Base-by-base conservation (phyloP, 2,888 invertebrate genomes). In the Hirtodrosophila histrioides region DNA sequence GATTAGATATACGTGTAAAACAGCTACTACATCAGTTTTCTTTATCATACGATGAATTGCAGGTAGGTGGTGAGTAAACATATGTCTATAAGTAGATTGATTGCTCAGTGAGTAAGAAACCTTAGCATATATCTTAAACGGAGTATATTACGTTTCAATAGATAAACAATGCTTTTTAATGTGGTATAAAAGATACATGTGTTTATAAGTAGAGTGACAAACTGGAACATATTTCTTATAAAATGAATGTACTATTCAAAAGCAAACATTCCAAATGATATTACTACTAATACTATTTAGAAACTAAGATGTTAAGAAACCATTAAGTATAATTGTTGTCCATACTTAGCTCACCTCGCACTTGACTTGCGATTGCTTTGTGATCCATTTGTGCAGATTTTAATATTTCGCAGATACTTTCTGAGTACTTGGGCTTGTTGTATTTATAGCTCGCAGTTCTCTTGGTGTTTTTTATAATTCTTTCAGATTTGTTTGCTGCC, bases 341-440 rank as follows among this genome's bases (percentile, higher is more conserved):
- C 82, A 70, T 81, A 85, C 86, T 84, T 86, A 74, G 83, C 90
- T 90, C 88, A 90, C 89, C 89, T 88, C 90, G 89, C 87, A 89
- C 84, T 89, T 90, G 78, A 80, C 89, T 90, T 75, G 88, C 81
- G 84, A 90, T 88, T 70, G 82, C 89, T 81, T 88, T 89, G 74
- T 90, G 89, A 85, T 89, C 90, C 89, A 90, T 90, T 78, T 74
- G 67, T 23, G 31, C 49, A 46, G 67, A 50, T 66, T 50, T 67
- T 24, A 45, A 40, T 58, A 56, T 58, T 31, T 27, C 39, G 35
- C 31, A 56, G 57, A 53, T 67, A 40, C 44, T 66, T 50, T 33
- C 33, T 1, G 39, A 51, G 46, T 70, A 40, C 51, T 70, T 72
- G 8, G 12, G 7, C 29, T 45, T 72, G 45, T 58, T 50, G 60